phyloP scores from a whole-genome alignment of 2,888 invertebrate genomes.

The Philhelius pedissequus region DNA sequence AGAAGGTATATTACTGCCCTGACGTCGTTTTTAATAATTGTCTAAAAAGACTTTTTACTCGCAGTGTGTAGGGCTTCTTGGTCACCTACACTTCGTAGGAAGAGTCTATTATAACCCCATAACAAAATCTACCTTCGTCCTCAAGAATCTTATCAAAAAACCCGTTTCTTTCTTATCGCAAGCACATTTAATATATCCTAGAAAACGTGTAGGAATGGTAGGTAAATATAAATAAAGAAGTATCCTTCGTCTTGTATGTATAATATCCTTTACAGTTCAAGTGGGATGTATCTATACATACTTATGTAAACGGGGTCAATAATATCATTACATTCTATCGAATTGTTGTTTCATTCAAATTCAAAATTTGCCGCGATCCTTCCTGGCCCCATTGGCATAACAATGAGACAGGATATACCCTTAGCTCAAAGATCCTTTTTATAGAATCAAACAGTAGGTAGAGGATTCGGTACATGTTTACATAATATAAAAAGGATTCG shows the following conservation, averaged over 20 bases:
- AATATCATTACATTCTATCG: conserved; percentile 55
- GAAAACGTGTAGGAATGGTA: background rate
- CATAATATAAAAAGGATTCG: conserved; percentile 9
- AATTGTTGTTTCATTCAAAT: conserved; percentile 63
- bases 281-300: background rate
- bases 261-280: background rate
- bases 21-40: no score
- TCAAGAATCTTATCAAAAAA: background rate
- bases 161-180: background rate
- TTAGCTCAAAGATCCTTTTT: background rate
- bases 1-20: no score
- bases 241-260: background rate
- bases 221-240: background rate
- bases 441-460: background rate
- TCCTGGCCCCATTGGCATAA: conserved; percentile 49
- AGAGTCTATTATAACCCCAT: background rate
- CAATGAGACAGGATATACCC: conserved; percentile 29
- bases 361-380: conserved; percentile 47
- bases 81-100: no score
- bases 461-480: background rate
- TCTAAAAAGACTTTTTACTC: no score
- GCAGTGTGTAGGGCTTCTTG: no score
- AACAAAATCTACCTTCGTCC: background rate
- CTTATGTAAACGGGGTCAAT: conserved; percentile 44
- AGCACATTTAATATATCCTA: background rate